These are phyloP conservation scores for Hermatobates lingyangjiaoensis DNA, from an alignment of 1,140 invertebrate genomes.

Conservation along the genomic window DNA sequence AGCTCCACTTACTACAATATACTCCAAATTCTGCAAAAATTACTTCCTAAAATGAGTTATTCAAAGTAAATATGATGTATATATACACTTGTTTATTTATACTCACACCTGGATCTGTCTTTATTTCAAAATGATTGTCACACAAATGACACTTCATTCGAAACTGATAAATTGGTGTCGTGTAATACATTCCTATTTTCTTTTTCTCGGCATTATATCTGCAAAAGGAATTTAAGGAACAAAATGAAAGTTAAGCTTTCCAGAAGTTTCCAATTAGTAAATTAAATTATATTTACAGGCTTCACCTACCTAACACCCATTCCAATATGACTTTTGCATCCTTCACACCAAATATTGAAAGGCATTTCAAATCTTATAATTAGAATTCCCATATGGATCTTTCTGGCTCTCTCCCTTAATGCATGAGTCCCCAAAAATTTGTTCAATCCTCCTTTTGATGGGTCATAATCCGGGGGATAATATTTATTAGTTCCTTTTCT, in stretches of 20 bases:
- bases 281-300: background rate
- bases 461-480: constrained; percentile 98
- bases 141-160: constrained; percentile 99
- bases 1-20: constrained; percentile 86
- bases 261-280: background rate
- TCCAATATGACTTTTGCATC: constrained; percentile 94
- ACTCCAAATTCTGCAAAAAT: constrained; percentile 77
- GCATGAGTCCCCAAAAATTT: constrained; percentile 90
- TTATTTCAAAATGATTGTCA: constrained; percentile 95
- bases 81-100: constrained; percentile 8
- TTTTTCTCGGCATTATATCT: constrained; percentile 97
- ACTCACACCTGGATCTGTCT: constrained; percentile 89
- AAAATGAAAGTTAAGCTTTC: background rate
- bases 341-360: constrained; percentile 98
- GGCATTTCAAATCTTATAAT: constrained; percentile 99
- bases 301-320: constrained; percentile 74
- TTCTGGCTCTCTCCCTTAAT: constrained; percentile 79
- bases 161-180: constrained; percentile 94
- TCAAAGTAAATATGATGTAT: too few relatives aligned
- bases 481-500: constrained; percentile 94
- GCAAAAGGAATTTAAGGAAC: constrained; percentile 4
- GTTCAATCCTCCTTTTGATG: constrained; percentile 77
- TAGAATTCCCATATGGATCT: constrained; percentile 87
- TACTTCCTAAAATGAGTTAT: too few relatives aligned
- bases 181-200: constrained; percentile 97